phyloP scores from a whole-genome alignment of 2,797 vertebrate genomes.

The Pteropus rufus region DNA sequence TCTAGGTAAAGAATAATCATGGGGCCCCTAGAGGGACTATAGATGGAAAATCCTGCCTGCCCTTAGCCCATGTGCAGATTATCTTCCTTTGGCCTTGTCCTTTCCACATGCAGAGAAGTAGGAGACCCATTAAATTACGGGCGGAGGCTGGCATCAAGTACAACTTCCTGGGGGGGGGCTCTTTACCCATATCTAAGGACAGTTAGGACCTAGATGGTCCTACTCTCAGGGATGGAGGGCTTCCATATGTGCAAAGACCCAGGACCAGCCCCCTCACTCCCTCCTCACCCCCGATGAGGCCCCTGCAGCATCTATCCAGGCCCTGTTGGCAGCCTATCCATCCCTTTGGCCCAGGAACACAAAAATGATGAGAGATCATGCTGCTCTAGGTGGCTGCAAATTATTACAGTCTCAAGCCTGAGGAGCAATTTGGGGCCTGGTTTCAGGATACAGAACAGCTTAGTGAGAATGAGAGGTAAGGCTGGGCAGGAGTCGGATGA shows the following conservation, averaged over 20 bases:
- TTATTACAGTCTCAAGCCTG: slow-evolving; percentile 89
- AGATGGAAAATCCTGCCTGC: not conserved
- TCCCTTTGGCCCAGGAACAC: slow-evolving; percentile 82
- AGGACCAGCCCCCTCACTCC: not conserved
- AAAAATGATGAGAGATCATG: slow-evolving; percentile 90
- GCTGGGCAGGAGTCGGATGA: not conserved
- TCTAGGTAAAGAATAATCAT: not conserved
- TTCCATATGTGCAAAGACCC: not conserved
- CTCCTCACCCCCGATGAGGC: not conserved
- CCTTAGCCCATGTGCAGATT: not conserved
- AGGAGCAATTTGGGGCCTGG: slow-evolving; percentile 88
- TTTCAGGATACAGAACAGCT: slow-evolving; percentile 87
- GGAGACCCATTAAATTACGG: not conserved
- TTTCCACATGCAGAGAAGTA: not conserved
- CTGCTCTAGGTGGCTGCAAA: slow-evolving; percentile 90
- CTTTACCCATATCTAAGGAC: not conserved
- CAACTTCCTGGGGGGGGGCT: not conserved
- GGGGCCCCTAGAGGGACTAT: not conserved
- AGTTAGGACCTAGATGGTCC: not conserved
- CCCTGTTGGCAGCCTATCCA: not conserved
- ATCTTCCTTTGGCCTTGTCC: not conserved
- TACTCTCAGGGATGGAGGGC: too few relatives aligned
- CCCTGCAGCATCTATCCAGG: too few relatives aligned
- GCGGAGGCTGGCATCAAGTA: not conserved
- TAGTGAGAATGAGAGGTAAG: slow-evolving; percentile 88